A percentile compares a stretch with the other conserved stretches of the same genome.
Evolutionary conservation across 2,797 vertebrate species (phyloP).

Genomic region (Hozukius guyotensis): DNA sequence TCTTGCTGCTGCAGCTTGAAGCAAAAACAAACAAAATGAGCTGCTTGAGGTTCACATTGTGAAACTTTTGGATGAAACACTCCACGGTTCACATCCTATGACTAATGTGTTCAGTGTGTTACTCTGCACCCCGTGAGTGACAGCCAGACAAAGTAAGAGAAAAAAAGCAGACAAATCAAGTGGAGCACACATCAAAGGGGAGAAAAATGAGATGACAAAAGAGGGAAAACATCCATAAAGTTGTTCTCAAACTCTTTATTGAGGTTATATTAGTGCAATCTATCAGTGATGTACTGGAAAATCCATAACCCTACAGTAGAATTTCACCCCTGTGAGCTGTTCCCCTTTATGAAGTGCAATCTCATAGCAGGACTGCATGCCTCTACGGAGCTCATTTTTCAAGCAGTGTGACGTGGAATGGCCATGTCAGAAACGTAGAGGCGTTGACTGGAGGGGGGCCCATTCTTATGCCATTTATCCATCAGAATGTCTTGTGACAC

Average conservation of each 20-base stretch:
- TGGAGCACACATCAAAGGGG: conserved; percentile 65
- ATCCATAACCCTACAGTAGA: conserved; percentile 95
- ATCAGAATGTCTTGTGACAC: conserved; percentile 86
- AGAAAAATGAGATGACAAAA: conserved; percentile 78
- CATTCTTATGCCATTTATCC: conserved; percentile 84
- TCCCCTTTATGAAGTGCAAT: conserved; percentile 95
- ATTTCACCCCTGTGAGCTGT: conserved; percentile 93
- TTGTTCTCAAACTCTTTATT: conserved; percentile 94
- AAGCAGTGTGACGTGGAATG: conserved; percentile 91
- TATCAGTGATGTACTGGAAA: conserved; percentile 97
- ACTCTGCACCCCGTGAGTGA: conserved; percentile 59
- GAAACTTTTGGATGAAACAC: conserved; percentile 61
- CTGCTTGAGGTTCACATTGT: conserved; percentile 52
- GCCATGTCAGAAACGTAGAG: conserved; percentile 92
- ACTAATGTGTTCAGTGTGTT: conserved; percentile 58
- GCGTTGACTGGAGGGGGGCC: conserved; percentile 71
- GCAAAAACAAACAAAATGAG: conserved; percentile 59
- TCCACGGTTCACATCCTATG: conserved; percentile 50
- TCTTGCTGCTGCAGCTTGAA: conserved; percentile 35
- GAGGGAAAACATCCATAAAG: conserved; percentile 90
- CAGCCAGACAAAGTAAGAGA: conserved; percentile 57
- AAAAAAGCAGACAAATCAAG: conserved; percentile 68
- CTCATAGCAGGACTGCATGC: conserved; percentile 85
- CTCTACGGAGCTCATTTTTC: conserved; percentile 91
- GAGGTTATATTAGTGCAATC: conserved; percentile 98